Evolutionary conservation across 2,888 invertebrate genomes (phyloP).

Genomic region (Caenorhabditis zanzibari): DNA sequence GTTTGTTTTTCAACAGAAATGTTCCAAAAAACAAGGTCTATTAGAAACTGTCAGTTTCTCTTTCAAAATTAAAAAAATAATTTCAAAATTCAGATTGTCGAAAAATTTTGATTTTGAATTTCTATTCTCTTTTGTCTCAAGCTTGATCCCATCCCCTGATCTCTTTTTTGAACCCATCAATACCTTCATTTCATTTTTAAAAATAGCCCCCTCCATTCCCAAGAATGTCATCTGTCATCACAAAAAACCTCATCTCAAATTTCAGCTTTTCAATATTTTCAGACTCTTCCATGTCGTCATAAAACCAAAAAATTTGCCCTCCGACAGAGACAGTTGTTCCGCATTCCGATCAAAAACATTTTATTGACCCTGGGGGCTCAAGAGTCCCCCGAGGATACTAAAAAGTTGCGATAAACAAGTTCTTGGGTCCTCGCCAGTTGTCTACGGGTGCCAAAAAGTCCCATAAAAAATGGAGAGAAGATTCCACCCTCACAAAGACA

Average conservation of each 20-base stretch:
- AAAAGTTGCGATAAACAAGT: constrained; percentile 17
- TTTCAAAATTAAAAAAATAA: no score
- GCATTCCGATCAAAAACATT: constrained; percentile 1
- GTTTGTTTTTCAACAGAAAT: no score
- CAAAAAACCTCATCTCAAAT: background rate
- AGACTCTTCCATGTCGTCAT: background rate
- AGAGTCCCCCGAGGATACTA: background rate
- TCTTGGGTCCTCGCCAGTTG: background rate
- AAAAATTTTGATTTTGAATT: no score
- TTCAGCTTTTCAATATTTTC: background rate
- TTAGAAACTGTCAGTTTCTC: no score
- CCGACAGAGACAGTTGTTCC: background rate
- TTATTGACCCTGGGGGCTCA: constrained; percentile 7
- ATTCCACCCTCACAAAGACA: constrained; percentile 5
- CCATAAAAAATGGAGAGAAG: background rate
- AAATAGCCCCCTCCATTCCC: constrained; percentile 50
- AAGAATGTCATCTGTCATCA: no score
- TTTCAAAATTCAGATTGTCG: no score
- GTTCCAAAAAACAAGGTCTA: no score
- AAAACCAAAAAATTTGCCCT: background rate
- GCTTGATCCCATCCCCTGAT: no score
- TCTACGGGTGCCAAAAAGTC: background rate
- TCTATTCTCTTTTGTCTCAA: no score
- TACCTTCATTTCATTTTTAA: no score
- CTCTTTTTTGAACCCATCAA: no score